phyloP scores from a whole-genome alignment of 2,797 vertebrate species.

The Cichlasoma orientale region DNA sequence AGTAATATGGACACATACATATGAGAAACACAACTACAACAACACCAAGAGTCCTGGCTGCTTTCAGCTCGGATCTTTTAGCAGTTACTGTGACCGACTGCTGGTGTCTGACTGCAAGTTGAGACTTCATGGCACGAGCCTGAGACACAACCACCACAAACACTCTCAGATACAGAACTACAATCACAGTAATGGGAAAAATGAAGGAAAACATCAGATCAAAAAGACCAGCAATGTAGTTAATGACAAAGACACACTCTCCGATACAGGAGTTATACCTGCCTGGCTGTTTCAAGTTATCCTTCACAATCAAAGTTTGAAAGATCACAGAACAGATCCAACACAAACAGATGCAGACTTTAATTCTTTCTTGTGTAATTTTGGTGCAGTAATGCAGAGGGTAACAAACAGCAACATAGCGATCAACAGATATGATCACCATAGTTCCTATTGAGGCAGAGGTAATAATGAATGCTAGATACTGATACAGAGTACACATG shows the following conservation, averaged over 20 bases:
- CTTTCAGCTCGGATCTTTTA: too few relatives aligned
- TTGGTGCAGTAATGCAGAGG: slow-evolving; percentile 4
- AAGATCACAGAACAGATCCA: not conserved
- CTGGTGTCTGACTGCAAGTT: too few relatives aligned
- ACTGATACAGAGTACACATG: not conserved
- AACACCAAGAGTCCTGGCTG: too few relatives aligned
- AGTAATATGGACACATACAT: too few relatives aligned
- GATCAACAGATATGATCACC: slow-evolving; percentile 33
- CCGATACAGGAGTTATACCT: slow-evolving; percentile 40
- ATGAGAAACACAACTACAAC: too few relatives aligned
- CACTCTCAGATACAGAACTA: slow-evolving; percentile 2
- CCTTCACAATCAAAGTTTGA: not conserved
- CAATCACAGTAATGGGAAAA: slow-evolving; percentile 12
- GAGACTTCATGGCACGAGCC: too few relatives aligned
- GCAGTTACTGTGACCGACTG: too few relatives aligned
- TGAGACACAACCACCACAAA: too few relatives aligned
- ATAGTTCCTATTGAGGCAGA: slow-evolving; percentile 34
- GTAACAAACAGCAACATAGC: too few relatives aligned
- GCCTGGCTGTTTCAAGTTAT: not conserved
- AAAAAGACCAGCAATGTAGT: not conserved
- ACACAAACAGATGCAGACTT: not conserved
- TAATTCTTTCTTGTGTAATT: slow-evolving; percentile 2
- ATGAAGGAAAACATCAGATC: slow-evolving; percentile 41
- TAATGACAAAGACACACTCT: slow-evolving; percentile 41
- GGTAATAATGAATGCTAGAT: not conserved